Base-by-base conservation (phyloP, 2,113 vertebrate genomes). In the Strix uralensis region DNA sequence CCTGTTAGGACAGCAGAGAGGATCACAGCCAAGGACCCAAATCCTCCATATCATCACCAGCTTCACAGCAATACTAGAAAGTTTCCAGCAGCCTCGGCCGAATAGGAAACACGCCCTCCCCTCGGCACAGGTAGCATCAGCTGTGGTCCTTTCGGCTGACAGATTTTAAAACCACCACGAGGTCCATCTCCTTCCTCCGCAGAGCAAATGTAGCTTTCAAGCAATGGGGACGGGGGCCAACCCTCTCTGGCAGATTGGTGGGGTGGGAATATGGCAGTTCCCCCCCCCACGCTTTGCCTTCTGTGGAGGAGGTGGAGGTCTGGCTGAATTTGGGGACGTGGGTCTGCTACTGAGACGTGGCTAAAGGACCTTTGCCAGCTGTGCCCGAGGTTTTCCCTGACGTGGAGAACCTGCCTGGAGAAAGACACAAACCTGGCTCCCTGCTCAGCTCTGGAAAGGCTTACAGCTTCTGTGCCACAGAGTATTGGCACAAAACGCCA, bases 401-500 rank as follows among this genome's bases (percentile, higher is more conserved):
- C 2, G 10, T 11, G 26, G 66, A 73, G 61, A 85, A 71, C 66
- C 42, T 66, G 73, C 66, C 84, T 36, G 25, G 18, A 85, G 26
- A 30, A 93, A 82, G 22, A 51, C 69, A 91, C 47, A 71, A 62
- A 84, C 77, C 1, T 52, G 54, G 44, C 73, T 96, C 63, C 70
- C 62, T 30, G 52, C 65, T 95, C 62, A 52, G 54, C 36, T 67
- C 58, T 29, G 42, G 51, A 69, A 73, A 75, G 34, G 40, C 23
- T 90, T 69, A 34, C 11, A 58, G 49, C 70, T 82, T 89, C 89
- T 65, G 70, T 94, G 92, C 66, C 90, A 90, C 11, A 7, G 34
- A 85, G 54, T 22, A 34, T 7, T 82, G 84, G 94, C 94, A 95
- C 74, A 82, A 90, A 96, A 93, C 25, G 71, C 75, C 92, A 91